Base-by-base conservation (phyloP, 2,888 invertebrate species). In the Venusia cambrica region DNA sequence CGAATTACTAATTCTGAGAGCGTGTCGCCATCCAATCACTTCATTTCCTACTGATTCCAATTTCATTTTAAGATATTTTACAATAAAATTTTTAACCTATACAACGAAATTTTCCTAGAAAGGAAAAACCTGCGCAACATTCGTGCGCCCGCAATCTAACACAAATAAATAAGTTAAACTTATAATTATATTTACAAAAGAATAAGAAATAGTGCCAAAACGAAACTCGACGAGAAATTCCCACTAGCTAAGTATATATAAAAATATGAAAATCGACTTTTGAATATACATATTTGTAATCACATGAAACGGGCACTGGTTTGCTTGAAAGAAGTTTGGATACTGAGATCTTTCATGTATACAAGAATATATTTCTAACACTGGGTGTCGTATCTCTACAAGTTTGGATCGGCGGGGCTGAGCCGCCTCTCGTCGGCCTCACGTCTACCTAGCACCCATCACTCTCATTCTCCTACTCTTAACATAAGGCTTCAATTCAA, bases 61-160 rank as follows among this genome's bases (percentile, higher is more conserved):
- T 64, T 68, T 69, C 73, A 70, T 65, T 62, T 67, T 73, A 75
- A 71, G 72, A 64, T 72, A 74, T 75, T 64, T 78, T 84, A 85
- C 84, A 84, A 83, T 87, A 84, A 81, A 84, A 83, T 87, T 83
- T 84, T 74, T 83, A 85, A 83, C 78, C 85, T 87, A 85, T 57
- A 75, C 75, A 85, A 85, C 81, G 73, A 79, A 80, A 78, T 83
- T 84, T 62, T 70, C 51, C 83, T 81, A 79, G 65, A 75, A 75
- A 79, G 75, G 73, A 75, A 77, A 73, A 49, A 57, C 60, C 48
- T 33, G 38, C 34, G 26, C 35, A 14, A 26, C 34, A 48, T 53
- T 57, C 55, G 48, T 50, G 55, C 51, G 51, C 33, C 53, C 46
- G 40, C 53, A 54, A 45, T 43, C 51, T 56, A 54, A 57, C 56